Base-by-base conservation (phyloP, 2,797 vertebrate species). In the Intellagama lesueurii region DNA sequence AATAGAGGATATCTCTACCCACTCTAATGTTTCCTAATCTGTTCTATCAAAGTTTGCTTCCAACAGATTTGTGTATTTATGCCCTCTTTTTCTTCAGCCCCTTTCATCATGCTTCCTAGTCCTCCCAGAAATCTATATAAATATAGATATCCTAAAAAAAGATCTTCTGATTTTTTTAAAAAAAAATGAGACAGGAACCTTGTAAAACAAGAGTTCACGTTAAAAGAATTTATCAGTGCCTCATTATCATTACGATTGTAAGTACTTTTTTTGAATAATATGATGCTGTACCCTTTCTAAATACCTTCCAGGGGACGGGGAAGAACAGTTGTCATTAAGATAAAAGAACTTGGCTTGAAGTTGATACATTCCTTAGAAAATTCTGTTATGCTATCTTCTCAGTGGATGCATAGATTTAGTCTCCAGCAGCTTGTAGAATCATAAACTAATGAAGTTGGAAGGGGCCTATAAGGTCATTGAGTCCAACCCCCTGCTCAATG, bases 41-140 rank as follows among this genome's bases (percentile, higher is more conserved):
- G 32, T 24, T 77, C 16, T 81, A 66, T 40, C 85, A 22, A 68
- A 66, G 87, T 88, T 76, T 32, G 80, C 75, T 0, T 91, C 68
- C 90, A 91, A 52, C 91, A 93, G 81, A 60, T 32, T 78, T 75
- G 0, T 89, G 92, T 90, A 91, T 81, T 85, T 0, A 87, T 11
- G 26, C 11, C 70, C 32, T 28, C 69, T 89, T 87, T 84, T 11
- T 87, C 85, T 78, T 60, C 1, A 0, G 2, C 28, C 32, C 89
- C 8, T n/a, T 64, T 69, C 30, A 83, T 68, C 30, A 26, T 2
- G 56, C 22, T 66, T 24, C 32, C 30, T 52, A 56, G 77, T 44
- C 16, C 69, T 76, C 66, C 81, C 86, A 5, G 72, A 1, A 49
- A 85, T 89, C 73, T 88, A 24, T 28, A 17, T 87, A 77, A 47